Evolutionary conservation across 1,140 invertebrate genomes (phyloP), one percentile per base, ranked within the genome.

Genomic region (Cyphomyrmex costatus): DNA sequence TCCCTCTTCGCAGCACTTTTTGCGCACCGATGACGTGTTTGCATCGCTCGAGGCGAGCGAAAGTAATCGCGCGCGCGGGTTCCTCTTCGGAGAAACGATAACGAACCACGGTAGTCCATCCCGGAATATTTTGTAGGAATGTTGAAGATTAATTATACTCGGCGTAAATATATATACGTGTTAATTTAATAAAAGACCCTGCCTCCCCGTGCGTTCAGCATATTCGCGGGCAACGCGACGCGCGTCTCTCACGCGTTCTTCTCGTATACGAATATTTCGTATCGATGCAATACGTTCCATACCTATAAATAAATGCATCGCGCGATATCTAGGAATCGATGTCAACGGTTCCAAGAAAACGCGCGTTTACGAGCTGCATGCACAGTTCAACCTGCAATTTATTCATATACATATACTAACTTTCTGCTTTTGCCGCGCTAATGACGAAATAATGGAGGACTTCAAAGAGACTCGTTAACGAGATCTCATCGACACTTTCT

Each of bases 291-390:
- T 90, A 80, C 49, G 74, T 80, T 51, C 76, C n/a, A n/a, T n/a
- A n/a, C n/a, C 88, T 90, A 90, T 89, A 89, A 88, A 90, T 90
- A 90, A 61, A 46, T 27, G 16, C 36, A 27, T 30, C 12, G n/a
- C 53, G 53, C 86, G 80, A 85, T 74, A 84, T 90, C 86, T 70
- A 71, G 51, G 85, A 87, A 89, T 87, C 88, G 87, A 85, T 90
- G 88, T 89, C 84, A 89, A 89, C 79, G 79, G 49, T 87, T 89
- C 60, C 85, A 79, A 89, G 85, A 74, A 87, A 78, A 78, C 51
- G 53, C 51, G 53, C 30, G 27, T 85, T 80, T 89, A 89, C 74
- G 8, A 42, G 36, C 8, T 36, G 8, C 89, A 85, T 21, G 3
- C 30, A 21, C 79, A 49, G 14, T 77, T 46, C 12, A 63, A 77